Percentiles rank a stretch among this genome's conserved stretches.
Evolutionary conservation across 2,797 vertebrate genomes (phyloP).

Genomic region (Girardinus metallicus): DNA sequence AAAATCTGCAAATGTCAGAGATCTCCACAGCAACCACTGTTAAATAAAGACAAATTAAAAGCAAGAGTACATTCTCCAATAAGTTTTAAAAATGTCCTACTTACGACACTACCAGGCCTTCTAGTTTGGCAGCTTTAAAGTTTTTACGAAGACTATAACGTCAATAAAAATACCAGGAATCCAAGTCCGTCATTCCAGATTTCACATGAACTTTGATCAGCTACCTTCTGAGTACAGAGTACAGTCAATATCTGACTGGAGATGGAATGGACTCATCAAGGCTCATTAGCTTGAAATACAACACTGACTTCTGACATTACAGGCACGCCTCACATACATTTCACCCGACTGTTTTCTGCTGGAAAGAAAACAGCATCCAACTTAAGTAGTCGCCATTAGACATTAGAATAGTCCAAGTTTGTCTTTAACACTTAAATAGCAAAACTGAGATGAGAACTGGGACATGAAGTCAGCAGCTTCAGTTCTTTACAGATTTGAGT

Average conservation of each 20-base stretch:
- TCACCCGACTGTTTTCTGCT: not conserved
- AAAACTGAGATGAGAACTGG: not conserved
- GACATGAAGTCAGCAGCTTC: not conserved
- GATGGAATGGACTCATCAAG: not conserved
- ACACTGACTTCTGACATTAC: not conserved
- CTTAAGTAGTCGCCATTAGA: not conserved
- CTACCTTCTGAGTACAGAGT: not conserved
- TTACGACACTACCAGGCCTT: not conserved
- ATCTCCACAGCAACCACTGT: not conserved
- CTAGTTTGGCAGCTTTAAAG: not conserved
- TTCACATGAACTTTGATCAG: conserved; percentile 3
- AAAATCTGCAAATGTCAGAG: not conserved
- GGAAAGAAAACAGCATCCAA: not conserved
- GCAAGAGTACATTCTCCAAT: not conserved
- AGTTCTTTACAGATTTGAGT: not conserved
- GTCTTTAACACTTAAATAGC: not conserved
- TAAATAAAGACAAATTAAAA: not conserved
- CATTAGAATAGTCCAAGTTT: not conserved
- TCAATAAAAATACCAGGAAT: not conserved
- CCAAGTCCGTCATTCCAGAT: not conserved
- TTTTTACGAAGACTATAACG: not conserved
- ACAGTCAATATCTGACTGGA: not conserved
- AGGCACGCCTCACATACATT: too few species aligned
- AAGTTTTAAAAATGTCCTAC: not conserved
- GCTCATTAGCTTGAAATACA: not conserved